Evolutionary conservation across 2,113 vertebrate genomes (phyloP).

Genomic region (Malurus cyaneus): DNA sequence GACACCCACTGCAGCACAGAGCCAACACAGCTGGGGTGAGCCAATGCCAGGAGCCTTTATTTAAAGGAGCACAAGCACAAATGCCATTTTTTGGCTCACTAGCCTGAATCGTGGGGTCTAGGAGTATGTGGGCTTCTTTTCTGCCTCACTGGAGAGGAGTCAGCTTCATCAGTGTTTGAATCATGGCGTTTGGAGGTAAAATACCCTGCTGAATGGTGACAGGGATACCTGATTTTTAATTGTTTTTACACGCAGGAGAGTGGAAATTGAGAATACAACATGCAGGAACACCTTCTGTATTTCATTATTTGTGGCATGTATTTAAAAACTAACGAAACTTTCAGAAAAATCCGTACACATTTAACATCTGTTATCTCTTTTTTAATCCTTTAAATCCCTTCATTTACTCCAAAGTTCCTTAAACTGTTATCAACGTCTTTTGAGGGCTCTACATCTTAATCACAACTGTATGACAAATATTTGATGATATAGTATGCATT

Average conservation of each 20-base stretch:
- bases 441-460: constrained; percentile 54
- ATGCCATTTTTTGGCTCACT: background rate
- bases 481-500: constrained; percentile 42
- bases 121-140: background rate
- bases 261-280: background rate
- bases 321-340: constrained; percentile 49
- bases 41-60: background rate
- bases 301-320: constrained; percentile 30
- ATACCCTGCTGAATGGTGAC: background rate
- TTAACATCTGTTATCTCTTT: constrained; percentile 57
- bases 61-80: background rate
- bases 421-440: constrained; percentile 60
- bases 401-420: constrained; percentile 36
- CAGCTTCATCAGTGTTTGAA: background rate
- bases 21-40: background rate
- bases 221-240: background rate
- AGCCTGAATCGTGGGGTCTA: fast-evolving
- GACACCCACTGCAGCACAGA: background rate
- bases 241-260: background rate
- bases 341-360: background rate
- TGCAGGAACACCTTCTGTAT: background rate
- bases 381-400: constrained; percentile 61
- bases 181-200: background rate
- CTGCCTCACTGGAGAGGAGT: background rate
- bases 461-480: constrained; percentile 60